Evolutionary conservation across 2,888 invertebrate species (phyloP), one percentile per base, ranked within the genome.

Genomic region (Cerceris rybyensis): DNA sequence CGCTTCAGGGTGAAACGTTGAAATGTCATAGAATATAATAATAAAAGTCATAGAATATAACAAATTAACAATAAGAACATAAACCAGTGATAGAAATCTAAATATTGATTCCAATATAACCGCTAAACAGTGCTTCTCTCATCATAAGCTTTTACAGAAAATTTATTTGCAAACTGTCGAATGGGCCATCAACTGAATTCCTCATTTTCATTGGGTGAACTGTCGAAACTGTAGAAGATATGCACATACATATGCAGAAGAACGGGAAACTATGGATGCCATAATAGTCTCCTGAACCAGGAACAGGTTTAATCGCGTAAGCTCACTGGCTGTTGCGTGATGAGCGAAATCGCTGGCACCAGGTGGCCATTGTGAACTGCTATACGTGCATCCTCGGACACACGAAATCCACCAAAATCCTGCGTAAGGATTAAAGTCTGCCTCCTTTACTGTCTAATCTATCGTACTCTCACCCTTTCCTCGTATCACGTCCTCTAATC

Each of bases 291-390:
- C 57, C 39, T n/a, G 54, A 43, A 73, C 58, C 63, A 65, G 65
- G 67, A 76, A 78, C 75, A 69, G 43, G 78, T 71, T 28, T 85
- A 85, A 85, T 85, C 85, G 65, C 75, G 58, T 85, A 86, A 86
- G 77, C 82, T 79, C 74, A 46, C 68, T 73, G 17, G 60, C 69
- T 70, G 61, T 70, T 61, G 65, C 49, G 52, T 64, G 83, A 81
- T 70, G 76, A 82, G 78, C 85, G 61, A 73, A 73, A 84, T 75
- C 58, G 78, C 61, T 68, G 76, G 66, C 68, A 72, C 69, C 75
- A 72, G 76, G 73, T 73, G 68, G 78, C 59, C 78, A 71, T 70
- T 67, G 76, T 70, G 67, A 70, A 54, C 42, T 61, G 43, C 52
- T 28, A 16, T 41, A 46, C 41, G 46, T 52, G 52, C 43, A 58